A percentile compares a stretch with the other conserved stretches of the same genome.
phyloP scores from a whole-genome alignment of 1,140 invertebrate genomes.

The Ceratina japonica region DNA sequence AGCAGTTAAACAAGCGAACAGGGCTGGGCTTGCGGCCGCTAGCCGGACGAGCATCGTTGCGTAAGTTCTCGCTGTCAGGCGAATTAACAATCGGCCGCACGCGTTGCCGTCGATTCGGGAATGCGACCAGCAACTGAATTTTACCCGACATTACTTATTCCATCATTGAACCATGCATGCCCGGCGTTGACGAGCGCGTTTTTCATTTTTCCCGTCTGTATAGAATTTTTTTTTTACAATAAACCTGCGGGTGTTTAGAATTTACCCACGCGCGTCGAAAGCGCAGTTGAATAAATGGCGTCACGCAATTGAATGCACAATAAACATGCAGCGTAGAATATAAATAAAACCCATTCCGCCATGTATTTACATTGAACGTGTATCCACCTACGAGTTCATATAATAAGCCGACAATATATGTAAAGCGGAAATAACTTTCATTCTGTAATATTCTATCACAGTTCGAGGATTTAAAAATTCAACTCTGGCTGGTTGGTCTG shows the following conservation, averaged over 20 bases:
- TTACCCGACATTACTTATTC: neutral
- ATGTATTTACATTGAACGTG: no score
- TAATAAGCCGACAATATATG: no score
- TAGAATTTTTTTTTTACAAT: neutral
- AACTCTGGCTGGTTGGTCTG: no score
- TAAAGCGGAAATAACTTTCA: no score
- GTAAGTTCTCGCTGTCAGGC: constrained; percentile 38
- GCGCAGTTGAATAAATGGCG: neutral
- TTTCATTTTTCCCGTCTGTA: constrained; percentile 20
- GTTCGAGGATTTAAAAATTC: no score
- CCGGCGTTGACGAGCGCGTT: constrained; percentile 2
- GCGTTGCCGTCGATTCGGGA: constrained; percentile 9
- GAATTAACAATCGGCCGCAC: constrained; percentile 19
- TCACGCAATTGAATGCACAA: neutral
- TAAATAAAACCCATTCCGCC: no score
- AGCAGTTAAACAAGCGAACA: constrained; percentile 31
- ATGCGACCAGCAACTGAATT: constrained; percentile 6
- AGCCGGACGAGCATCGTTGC: constrained; percentile 9
- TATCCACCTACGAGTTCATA: no score
- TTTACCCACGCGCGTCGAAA: neutral
- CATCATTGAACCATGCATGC: neutral
- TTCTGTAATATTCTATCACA: no score
- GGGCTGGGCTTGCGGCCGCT: constrained; percentile 3
- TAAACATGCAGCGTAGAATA: no score
- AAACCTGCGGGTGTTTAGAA: neutral